Conservation (phyloP, 2,797 vertebrate genomes). For the Octomys mimax region DNA sequence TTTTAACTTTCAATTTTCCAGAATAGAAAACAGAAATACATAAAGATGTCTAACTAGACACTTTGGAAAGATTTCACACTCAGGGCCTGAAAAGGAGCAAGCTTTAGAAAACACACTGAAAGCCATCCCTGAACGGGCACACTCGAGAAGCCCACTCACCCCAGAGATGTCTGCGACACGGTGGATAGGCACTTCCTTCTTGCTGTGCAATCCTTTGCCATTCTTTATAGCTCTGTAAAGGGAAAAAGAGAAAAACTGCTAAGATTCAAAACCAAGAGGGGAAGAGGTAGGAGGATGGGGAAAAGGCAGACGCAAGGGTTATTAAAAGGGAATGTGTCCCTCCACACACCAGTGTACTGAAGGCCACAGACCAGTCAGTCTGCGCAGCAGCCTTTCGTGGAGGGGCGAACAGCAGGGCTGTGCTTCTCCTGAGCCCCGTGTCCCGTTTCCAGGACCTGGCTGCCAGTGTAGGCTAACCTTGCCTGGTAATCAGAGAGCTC, state of each 20-base stretch:
- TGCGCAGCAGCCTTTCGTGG: neutral
- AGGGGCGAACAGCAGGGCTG: neutral
- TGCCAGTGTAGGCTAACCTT: constrained; percentile 27
- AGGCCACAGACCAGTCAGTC: neutral
- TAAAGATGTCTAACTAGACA: neutral
- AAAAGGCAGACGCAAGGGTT: neutral
- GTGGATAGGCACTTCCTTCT: constrained; percentile 99
- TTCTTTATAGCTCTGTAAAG: constrained; percentile 96
- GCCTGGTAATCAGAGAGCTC: constrained; percentile 55
- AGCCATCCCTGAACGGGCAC: neutral
- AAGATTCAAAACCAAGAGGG: neutral
- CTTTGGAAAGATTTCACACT: constrained; percentile 23
- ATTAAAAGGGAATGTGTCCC: neutral
- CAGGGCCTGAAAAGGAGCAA: neutral
- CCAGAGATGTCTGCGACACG: constrained; percentile 98
- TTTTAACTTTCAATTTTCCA: constrained; percentile 59
- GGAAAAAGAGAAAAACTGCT: constrained; percentile 47
- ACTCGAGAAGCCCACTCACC: constrained; percentile 89
- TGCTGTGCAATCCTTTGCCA: constrained; percentile 98
- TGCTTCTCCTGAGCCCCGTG: neutral
- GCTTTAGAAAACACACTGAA: constrained; percentile 34
- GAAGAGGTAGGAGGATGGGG: neutral
- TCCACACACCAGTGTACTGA: neutral
- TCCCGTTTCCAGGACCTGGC: neutral
- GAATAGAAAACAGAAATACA: constrained; percentile 44